A percentile compares a stretch with the other conserved stretches of the same genome.
These are phyloP conservation scores for Dermolepida albohirtum DNA, from an alignment of 2,888 invertebrate species.

Conservation along the genomic window DNA sequence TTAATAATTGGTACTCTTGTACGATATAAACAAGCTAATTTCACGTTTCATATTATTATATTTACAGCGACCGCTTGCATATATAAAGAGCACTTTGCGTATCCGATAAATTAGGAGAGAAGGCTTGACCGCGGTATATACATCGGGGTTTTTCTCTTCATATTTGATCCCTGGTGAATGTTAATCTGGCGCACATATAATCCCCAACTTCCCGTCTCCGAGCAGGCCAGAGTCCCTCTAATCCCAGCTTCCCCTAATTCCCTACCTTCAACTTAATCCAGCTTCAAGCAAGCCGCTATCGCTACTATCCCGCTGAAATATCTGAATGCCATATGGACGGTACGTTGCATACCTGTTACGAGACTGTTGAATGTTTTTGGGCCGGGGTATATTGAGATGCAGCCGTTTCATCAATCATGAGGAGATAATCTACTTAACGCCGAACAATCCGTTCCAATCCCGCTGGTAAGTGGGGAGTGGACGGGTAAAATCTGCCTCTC, in stretches of 20 bases:
- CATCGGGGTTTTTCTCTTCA: slow-evolving; percentile 58
- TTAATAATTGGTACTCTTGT: too few relatives aligned
- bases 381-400: slow-evolving; percentile 59
- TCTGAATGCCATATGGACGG: slow-evolving; percentile 55
- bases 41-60: slow-evolving; percentile 7
- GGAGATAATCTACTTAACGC: slow-evolving; percentile 75
- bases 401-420: slow-evolving; percentile 72
- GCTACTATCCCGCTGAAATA: slow-evolving; percentile 56
- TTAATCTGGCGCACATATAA: slow-evolving; percentile 62
- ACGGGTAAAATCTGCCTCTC: slow-evolving; percentile 49
- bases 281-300: slow-evolving; percentile 65
- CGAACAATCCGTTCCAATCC: slow-evolving; percentile 65
- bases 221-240: slow-evolving; percentile 63
- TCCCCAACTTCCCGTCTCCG: slow-evolving; percentile 64
- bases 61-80: not conserved
- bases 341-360: slow-evolving; percentile 53
- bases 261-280: slow-evolving; percentile 67
- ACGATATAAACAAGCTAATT: not conserved
- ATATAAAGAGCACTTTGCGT: slow-evolving; percentile 11
- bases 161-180: slow-evolving; percentile 63
- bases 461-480: slow-evolving; percentile 53
- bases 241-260: slow-evolving; percentile 66
- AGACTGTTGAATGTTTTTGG: slow-evolving; percentile 60
- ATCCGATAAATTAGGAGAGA: slow-evolving; percentile 42
- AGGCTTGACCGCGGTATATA: slow-evolving; percentile 40